Evolutionary conservation across 2,113 vertebrate genomes (phyloP).

Genomic region (Melanocharis versteri): DNA sequence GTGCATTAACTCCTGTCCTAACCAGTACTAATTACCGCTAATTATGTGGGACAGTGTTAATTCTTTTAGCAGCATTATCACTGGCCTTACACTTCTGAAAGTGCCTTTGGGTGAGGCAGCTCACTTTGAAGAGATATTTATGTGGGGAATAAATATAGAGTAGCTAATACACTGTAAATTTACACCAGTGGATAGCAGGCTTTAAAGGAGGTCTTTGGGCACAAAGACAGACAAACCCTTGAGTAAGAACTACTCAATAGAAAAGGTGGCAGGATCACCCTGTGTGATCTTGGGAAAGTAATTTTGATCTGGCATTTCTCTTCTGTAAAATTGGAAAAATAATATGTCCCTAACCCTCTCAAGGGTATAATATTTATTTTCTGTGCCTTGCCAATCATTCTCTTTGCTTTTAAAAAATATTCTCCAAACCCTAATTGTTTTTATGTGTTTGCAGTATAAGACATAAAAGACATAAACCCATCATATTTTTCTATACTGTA

Average conservation of each 20-base stretch:
- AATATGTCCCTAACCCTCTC: background rate
- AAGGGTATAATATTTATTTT: conserved; percentile 6
- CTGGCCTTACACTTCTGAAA: conserved; percentile 51
- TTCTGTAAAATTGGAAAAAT: background rate
- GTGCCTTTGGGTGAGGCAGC: conserved; percentile 46
- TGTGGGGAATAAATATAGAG: conserved; percentile 36
- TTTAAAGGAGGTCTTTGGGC: conserved; percentile 13
- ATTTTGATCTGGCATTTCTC: conserved; percentile 48
- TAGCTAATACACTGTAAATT: conserved; percentile 27
- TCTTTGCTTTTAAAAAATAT: conserved; percentile 36
- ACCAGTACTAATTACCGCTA: conserved; percentile 25
- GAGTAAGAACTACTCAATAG: conserved; percentile 33
- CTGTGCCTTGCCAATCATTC: conserved; percentile 30
- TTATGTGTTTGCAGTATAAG: conserved; percentile 44
- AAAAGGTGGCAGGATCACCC: conserved; percentile 49
- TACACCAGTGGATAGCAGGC: background rate
- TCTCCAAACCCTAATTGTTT: conserved; percentile 54
- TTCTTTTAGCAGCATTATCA: background rate
- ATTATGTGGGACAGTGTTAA: conserved; percentile 58
- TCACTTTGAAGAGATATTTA: conserved; percentile 48
- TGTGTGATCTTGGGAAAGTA: conserved; percentile 33
- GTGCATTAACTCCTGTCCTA: conserved; percentile 56
- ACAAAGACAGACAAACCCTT: background rate
- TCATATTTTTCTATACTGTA: background rate
- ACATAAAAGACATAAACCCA: conserved; percentile 51